Percentiles rank a stretch among this genome's conserved stretches.
These are phyloP conservation scores for Siniperca knerii DNA, from an alignment of 2,113 vertebrate genomes.

Conservation along the genomic window DNA sequence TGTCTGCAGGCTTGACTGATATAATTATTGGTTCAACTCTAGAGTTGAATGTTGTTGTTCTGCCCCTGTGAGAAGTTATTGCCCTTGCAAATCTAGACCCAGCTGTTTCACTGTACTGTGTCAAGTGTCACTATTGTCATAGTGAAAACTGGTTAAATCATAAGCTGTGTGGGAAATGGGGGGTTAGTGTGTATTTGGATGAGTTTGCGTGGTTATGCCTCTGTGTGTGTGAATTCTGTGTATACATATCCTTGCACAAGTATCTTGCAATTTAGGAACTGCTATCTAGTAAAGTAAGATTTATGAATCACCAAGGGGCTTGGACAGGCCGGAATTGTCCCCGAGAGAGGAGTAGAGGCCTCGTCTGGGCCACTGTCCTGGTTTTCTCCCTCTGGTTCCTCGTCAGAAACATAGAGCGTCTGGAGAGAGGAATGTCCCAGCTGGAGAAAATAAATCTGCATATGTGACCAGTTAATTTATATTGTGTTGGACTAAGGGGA, in stretches of 20 bases:
- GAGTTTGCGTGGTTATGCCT: not conserved
- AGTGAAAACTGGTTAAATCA: not conserved
- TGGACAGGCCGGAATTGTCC: conserved; percentile 24
- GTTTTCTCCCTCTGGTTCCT: conserved; percentile 30
- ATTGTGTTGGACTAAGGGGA: conserved; percentile 12
- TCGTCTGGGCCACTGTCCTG: conserved; percentile 31
- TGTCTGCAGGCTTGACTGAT: conserved; percentile 47
- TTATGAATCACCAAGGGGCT: conserved; percentile 23
- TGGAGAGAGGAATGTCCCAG: conserved; percentile 57
- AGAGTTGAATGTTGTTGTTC: conserved; percentile 59
- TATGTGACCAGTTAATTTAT: conserved; percentile 53
- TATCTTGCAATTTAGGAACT: conserved; percentile 40
- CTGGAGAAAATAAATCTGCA: conserved; percentile 56
- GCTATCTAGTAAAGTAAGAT: conserved; percentile 57
- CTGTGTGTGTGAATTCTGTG: not conserved
- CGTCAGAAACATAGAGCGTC: conserved; percentile 33
- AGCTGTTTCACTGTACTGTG: conserved; percentile 62
- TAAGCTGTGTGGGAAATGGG: not conserved
- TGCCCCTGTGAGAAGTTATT: conserved; percentile 58
- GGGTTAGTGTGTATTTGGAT: not conserved
- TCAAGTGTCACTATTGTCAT: conserved; percentile 15
- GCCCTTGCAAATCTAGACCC: conserved; percentile 45
- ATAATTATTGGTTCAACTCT: conserved; percentile 31
- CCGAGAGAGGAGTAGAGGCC: conserved; percentile 35
- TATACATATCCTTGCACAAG: not conserved